Conservation (phyloP, 2,888 invertebrate species). For the Gymnosoma rotundatum region DNA sequence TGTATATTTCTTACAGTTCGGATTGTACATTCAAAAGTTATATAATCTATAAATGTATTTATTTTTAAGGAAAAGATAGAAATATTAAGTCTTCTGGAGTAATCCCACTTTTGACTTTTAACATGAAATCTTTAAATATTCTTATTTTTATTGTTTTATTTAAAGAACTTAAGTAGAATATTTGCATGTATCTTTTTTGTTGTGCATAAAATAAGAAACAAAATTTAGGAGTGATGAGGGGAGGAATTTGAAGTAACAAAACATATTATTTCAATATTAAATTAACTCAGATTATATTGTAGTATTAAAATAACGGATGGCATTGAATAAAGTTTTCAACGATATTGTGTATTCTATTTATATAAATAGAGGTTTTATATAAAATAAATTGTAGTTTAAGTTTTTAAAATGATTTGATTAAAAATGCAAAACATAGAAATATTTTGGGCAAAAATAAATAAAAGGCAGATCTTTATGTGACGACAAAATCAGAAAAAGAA, state of each 20-base stretch:
- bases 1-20: constrained; percentile 10
- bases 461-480: no score
- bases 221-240: no score
- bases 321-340: not conserved
- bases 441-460: no score
- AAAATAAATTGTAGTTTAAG: no score
- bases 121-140: constrained; percentile 47
- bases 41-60: constrained; percentile 25
- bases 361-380: no score
- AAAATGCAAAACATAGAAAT: no score
- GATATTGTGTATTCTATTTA: not conserved
- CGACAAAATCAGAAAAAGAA: no score
- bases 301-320: not conserved
- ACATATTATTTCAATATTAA: no score
- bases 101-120: constrained; percentile 64
- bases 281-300: not conserved
- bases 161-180: not conserved
- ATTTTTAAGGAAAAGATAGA: constrained; percentile 23
- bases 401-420: no score
- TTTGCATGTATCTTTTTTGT: not conserved
- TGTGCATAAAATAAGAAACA: no score
- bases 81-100: constrained; percentile 40
- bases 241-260: no score
- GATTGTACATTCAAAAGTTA: constrained; percentile 49
- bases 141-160: constrained; percentile 3